Percentiles rank a stretch among this genome's conserved stretches.
phyloP scores from a whole-genome alignment of 2,113 vertebrate species.

The Ailurus styani region DNA sequence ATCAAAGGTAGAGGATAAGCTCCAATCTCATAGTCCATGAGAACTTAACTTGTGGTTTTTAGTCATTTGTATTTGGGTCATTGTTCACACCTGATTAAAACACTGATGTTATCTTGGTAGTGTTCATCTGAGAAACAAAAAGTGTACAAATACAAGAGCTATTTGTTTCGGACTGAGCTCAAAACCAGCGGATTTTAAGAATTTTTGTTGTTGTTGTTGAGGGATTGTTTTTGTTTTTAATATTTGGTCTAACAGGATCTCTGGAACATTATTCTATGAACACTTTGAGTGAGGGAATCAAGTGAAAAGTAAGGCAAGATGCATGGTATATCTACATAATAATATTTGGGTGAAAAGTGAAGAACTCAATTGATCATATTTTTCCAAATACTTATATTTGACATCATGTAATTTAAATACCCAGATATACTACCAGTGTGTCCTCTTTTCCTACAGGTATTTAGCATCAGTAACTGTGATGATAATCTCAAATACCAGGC shows the following conservation, averaged over 20 bases:
- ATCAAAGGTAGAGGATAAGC: not conserved
- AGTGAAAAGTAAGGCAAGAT: conserved; percentile 3
- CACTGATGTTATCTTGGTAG: not conserved
- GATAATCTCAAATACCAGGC: not conserved
- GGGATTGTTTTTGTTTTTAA: conserved; percentile 25
- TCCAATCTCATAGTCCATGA: not conserved
- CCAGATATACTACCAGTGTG: not conserved
- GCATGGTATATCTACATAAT: not conserved
- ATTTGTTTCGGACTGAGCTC: not conserved
- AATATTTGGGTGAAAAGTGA: not conserved
- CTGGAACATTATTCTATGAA: not conserved
- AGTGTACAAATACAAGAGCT: not conserved
- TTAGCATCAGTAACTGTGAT: not conserved
- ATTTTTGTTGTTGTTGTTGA: not conserved
- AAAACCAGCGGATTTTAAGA: not conserved
- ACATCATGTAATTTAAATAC: not conserved
- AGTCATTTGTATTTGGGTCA: not conserved
- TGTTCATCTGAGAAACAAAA: not conserved
- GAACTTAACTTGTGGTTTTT: not conserved
- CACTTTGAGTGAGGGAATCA: not conserved
- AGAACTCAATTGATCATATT: not conserved
- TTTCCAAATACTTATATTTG: not conserved
- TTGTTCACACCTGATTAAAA: not conserved
- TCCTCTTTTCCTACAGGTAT: not conserved
- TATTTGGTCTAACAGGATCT: not conserved